Evolutionary conservation across 2,113 vertebrate genomes (phyloP), one percentile per base, ranked within the genome.

Genomic region (Nanorana parkeri): DNA sequence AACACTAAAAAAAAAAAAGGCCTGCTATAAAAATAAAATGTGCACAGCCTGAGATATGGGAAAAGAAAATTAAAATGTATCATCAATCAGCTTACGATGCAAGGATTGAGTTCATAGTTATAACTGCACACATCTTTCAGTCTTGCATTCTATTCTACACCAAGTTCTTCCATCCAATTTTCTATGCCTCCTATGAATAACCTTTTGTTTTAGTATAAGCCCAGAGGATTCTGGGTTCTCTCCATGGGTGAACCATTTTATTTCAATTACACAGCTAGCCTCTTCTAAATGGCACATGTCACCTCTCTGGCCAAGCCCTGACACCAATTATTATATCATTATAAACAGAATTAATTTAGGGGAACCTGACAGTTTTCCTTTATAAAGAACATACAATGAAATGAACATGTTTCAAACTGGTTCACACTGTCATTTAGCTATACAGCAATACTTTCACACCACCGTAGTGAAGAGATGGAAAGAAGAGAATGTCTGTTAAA

Each of bases 281-380:
- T 72, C 68, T 17, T 55, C 41, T 54, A 24, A 72, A 72, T 72
- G 41, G 68, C 68, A 55, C 51, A 47, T 47, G 47, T 72, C 68
- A 75, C 54, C 72, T 75, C 72, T 20, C 54, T 60, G 72, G 41
- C 72, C 52, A 58, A 20, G 26, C 19, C 55, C 26, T 58, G 55
- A 41, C 54, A 32, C 55, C 54, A 75, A 75, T 75, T 75, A 75
- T 32, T 60, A n/a, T 60, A 20, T 58, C 72, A n/a, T 60, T 54
- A 26, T 16, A 28, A 26, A 75, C 17, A 36, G 17, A 10, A 73
- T 24, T 51, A 20, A 55, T 73, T 47, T 47, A 47, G 41, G 41
- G 41, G 41, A 47, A 47, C 41, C 41, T 15, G 41, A 47, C 41
- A 47, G 41, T 47, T 47, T 47, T 47, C 13, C 41, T 47, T 47